A percentile compares a stretch with the other conserved stretches of the same genome.
These are phyloP conservation scores for Halocynthia aurantium DNA, from an alignment of 23 tunicate species.

Conservation along the genomic window DNA sequence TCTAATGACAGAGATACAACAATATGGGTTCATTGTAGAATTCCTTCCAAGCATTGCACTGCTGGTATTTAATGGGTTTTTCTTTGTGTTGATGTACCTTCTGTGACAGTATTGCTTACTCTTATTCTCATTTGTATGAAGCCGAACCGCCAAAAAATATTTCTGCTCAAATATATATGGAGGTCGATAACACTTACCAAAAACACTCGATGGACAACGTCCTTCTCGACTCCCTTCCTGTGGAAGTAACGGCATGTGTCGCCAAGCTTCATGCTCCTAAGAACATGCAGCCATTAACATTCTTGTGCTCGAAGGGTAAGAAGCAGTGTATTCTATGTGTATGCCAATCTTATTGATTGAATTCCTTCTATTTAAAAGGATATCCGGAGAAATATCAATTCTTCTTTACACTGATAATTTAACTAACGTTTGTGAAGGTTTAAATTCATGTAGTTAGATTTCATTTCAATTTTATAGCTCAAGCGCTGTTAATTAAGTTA, in stretches of 20 bases:
- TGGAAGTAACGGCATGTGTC: slow-evolving; percentile 34
- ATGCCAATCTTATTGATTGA: no score
- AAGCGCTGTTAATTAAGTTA: no score
- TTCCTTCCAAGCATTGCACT: slow-evolving; percentile 14
- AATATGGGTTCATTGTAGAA: slow-evolving; percentile 60
- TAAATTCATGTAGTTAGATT: no score
- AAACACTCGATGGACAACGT: slow-evolving; percentile 17
- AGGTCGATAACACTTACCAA: slow-evolving; percentile 38
- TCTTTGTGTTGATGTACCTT: not conserved
- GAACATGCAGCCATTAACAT: slow-evolving; percentile 42
- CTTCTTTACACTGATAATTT: not conserved
- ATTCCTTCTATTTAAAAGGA: no score
- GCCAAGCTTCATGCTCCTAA: slow-evolving; percentile 72
- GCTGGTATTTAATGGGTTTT: not conserved
- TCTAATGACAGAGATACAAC: slow-evolving; percentile 30
- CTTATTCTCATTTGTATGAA: slow-evolving; percentile 4
- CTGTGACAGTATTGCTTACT: not conserved
- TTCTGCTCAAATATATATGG: slow-evolving; percentile 53
- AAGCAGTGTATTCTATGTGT: no score
- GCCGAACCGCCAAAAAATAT: slow-evolving; percentile 45
- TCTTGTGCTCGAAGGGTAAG: slow-evolving; percentile 18
- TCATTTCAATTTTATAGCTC: no score
- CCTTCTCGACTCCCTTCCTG: slow-evolving; percentile 39
- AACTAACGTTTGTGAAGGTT: no score
- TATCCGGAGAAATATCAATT: no score